A percentile compares a stretch with the other conserved stretches of the same genome.
phyloP scores from a whole-genome alignment of 2,113 vertebrate species.

The Phyllostomus hastatus region DNA sequence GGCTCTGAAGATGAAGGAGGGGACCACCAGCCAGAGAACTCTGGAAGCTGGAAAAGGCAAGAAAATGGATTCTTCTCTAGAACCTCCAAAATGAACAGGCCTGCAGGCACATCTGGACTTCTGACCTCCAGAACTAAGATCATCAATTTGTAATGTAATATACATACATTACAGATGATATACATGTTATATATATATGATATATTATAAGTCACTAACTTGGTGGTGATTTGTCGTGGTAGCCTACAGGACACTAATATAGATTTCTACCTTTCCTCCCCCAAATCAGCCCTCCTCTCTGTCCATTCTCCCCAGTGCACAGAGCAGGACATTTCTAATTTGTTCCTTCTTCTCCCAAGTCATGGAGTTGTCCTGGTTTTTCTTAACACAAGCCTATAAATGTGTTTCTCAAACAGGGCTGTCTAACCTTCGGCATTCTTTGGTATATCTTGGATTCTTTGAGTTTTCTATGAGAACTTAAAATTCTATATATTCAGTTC shows the following conservation, averaged over 20 bases:
- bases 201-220: background rate
- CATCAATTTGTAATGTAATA: background rate
- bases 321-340: background rate
- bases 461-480: background rate
- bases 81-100: background rate
- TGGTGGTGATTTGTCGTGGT: background rate
- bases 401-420: background rate
- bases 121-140: background rate
- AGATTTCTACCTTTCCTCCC: background rate
- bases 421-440: background rate
- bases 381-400: background rate
- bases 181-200: background rate
- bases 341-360: background rate
- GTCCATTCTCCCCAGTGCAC: background rate
- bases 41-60: background rate
- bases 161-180: background rate
- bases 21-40: background rate
- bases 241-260: background rate
- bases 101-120: background rate
- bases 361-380: background rate
- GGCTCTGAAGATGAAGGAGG: background rate
- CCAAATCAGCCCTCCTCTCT: background rate
- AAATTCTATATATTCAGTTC: slow-evolving; percentile 28
- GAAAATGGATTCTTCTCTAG: background rate
- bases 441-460: background rate